Conservation (phyloP, 2,113 vertebrate species). For the Asarcornis scutulata region DNA sequence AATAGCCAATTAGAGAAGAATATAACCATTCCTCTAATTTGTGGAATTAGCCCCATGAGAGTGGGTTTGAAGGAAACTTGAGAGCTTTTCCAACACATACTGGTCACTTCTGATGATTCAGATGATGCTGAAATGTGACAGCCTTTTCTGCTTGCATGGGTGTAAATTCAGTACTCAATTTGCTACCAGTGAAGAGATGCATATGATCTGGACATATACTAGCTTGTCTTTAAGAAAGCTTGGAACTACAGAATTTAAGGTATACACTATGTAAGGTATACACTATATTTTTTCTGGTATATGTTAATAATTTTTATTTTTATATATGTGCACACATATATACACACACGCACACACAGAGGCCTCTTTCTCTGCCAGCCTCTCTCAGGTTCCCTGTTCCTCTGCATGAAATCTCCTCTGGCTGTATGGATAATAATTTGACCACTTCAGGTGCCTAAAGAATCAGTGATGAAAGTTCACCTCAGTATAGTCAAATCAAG, state of each 20-base stretch:
- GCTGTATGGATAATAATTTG: background rate
- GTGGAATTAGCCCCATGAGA: background rate
- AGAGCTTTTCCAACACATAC: background rate
- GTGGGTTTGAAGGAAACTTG: background rate
- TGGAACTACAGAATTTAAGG: background rate
- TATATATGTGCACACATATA: too few species aligned
- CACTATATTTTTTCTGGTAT: background rate
- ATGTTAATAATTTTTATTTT: too few species aligned
- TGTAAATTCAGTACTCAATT: background rate
- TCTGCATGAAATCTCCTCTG: background rate
- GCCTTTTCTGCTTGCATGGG: background rate
- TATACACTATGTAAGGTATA: background rate
- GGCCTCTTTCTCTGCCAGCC: too few species aligned
- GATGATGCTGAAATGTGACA: background rate
- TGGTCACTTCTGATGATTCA: background rate
- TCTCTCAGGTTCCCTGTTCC: background rate
- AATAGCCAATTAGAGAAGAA: background rate
- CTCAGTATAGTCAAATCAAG: background rate
- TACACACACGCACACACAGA: rapidly evolving
- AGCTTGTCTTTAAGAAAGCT: background rate
- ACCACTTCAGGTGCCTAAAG: background rate
- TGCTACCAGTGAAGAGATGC: background rate
- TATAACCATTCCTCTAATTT: background rate
- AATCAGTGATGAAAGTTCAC: background rate
- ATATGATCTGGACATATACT: rapidly evolving